Evolutionary conservation across 2,888 invertebrate species (phyloP).

Genomic region (Cheilosia vulpina): DNA sequence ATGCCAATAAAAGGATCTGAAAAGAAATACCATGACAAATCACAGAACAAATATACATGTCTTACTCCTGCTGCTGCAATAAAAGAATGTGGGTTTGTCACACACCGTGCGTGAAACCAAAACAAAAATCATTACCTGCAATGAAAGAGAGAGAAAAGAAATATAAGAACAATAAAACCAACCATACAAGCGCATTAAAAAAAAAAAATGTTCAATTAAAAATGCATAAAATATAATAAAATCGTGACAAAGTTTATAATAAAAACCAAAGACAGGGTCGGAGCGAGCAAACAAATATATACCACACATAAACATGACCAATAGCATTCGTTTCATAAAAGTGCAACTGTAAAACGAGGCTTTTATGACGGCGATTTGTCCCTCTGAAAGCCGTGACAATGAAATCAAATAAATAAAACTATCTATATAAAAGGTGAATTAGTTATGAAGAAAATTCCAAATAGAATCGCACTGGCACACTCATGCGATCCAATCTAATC

Average conservation of each 20-base stretch:
- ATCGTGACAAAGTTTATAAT: conserved; percentile 69
- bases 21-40: too few relatives aligned
- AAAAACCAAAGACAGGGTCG: conserved; percentile 31
- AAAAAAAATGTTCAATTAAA: conserved; percentile 49
- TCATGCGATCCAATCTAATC: conserved; percentile 16
- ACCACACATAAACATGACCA: conserved; percentile 26
- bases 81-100: conserved; percentile 42
- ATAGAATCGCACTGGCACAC: conserved; percentile 8
- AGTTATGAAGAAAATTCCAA: conserved; percentile 9
- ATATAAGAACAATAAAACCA: conserved; percentile 9
- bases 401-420: conserved; percentile 33
- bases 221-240: conserved; percentile 60
- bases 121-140: conserved; percentile 46
- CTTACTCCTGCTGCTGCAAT: too few relatives aligned
- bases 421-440: conserved; percentile 21
- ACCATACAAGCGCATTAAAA: conserved; percentile 7
- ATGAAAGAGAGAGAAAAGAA: conserved; percentile 24
- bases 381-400: conserved; percentile 21
- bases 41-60: too few relatives aligned
- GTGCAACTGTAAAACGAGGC: conserved; percentile 52
- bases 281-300: conserved; percentile 10
- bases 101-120: background rate
- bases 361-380: conserved; percentile 37
- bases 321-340: conserved; percentile 24
- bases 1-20: background rate